These are phyloP conservation scores for Mormyrus proboscirostris DNA, from an alignment of 2,797 vertebrate genomes.

Conservation along the genomic window DNA sequence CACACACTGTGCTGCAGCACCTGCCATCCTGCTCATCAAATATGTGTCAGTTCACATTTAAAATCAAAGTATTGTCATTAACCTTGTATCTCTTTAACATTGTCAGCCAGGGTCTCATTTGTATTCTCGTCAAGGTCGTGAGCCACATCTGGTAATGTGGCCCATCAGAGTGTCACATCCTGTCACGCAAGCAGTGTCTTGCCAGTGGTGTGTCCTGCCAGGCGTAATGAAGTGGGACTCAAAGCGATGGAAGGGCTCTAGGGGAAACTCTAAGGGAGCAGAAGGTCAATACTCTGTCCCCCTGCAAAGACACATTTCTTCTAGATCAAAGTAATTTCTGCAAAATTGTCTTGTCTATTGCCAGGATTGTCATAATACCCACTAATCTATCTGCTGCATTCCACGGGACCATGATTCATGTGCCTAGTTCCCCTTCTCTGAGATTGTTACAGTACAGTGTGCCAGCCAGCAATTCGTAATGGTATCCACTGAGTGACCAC, in stretches of 20 bases:
- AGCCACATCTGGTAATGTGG: background rate
- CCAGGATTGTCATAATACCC: constrained; percentile 5
- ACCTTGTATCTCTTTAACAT: background rate
- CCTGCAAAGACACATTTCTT: background rate
- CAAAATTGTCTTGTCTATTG: constrained; percentile 8
- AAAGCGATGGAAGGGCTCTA: background rate
- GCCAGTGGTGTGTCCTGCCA: background rate
- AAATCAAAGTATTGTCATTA: background rate
- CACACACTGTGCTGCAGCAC: background rate
- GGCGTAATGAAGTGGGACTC: background rate
- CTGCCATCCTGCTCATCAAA: background rate
- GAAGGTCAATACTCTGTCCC: background rate
- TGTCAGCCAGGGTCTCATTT: constrained; percentile 12
- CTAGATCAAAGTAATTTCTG: background rate
- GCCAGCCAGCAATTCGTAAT: background rate
- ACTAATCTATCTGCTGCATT: constrained; percentile 8
- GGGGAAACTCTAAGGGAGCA: background rate
- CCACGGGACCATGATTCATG: background rate
- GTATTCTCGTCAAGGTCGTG: background rate
- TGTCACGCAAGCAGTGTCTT: background rate
- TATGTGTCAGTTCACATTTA: background rate
- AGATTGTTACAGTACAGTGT: constrained; percentile 11
- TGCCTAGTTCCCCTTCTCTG: background rate
- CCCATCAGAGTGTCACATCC: background rate
- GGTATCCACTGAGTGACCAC: constrained; percentile 9